These are phyloP conservation scores for Bungarus multicinctus DNA, from an alignment of 2,113 vertebrate genomes.

Conservation along the genomic window DNA sequence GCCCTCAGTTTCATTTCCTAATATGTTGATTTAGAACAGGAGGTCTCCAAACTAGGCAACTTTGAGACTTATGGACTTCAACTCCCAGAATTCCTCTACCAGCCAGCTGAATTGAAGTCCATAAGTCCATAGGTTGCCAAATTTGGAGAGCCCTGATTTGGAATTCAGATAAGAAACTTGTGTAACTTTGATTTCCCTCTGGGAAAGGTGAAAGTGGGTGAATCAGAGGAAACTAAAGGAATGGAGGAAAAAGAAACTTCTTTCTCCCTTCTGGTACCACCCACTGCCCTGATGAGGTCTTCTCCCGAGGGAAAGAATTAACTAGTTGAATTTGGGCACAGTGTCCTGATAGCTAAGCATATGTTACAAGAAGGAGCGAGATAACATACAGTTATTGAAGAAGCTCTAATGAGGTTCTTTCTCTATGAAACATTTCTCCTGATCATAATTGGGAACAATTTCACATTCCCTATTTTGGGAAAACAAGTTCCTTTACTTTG, in stretches of 20 bases:
- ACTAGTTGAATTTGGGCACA: not conserved
- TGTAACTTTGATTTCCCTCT: not conserved
- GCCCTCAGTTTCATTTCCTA: not conserved
- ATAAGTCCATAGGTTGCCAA: not conserved
- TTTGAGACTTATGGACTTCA: not conserved
- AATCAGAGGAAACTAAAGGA: not conserved
- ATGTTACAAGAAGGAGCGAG: not conserved
- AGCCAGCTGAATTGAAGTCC: not conserved
- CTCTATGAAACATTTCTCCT: not conserved
- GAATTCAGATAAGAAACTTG: not conserved
- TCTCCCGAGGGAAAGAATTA: not conserved
- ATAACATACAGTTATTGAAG: not conserved
- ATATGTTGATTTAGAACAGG: not conserved
- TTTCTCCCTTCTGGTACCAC: not conserved
- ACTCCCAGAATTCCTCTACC: not conserved
- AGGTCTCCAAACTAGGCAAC: not conserved
- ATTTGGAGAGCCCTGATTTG: not conserved
- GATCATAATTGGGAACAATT: not conserved
- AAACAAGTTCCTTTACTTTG: not conserved
- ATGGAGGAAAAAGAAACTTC: not conserved
- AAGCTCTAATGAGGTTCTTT: not conserved
- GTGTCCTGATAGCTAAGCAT: not conserved
- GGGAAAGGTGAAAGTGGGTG: not conserved
- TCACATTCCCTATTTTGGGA: not conserved
- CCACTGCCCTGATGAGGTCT: not conserved